Evolutionary conservation across 2,113 vertebrate species (phyloP).

Genomic region (Carettochelys insculpta): DNA sequence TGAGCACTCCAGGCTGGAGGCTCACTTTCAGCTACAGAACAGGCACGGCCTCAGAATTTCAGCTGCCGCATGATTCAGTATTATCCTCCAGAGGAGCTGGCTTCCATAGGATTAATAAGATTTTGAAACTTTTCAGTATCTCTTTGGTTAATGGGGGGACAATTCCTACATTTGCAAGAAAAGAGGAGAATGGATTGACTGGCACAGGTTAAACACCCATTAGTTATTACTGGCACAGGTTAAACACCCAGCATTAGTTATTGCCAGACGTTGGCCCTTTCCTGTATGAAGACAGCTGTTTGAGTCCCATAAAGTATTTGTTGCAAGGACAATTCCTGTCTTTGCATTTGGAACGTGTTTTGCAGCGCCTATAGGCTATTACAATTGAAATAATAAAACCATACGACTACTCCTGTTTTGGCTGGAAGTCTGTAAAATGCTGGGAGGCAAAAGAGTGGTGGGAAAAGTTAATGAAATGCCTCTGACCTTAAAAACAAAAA

Average conservation of each 20-base stretch:
- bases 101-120: background rate
- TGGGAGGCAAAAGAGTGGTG: conserved; percentile 50
- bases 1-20: background rate
- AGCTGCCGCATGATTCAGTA: no score
- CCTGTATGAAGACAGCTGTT: no score
- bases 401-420: conserved; percentile 42
- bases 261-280: no score
- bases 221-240: background rate
- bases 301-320: background rate
- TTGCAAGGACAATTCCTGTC: background rate
- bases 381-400: background rate
- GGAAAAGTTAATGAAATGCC: conserved; percentile 55
- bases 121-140: background rate
- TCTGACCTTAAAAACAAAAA: no score
- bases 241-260: no score
- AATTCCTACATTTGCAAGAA: background rate
- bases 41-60: no score
- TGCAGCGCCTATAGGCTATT: background rate
- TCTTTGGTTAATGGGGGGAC: background rate
- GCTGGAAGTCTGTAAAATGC: conserved; percentile 24
- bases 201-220: background rate
- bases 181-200: background rate
- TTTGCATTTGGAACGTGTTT: background rate
- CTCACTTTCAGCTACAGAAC: no score
- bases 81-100: no score